These are phyloP conservation scores for Sinonovacula constricta DNA, from an alignment of 1,140 invertebrate genomes.

Conservation along the genomic window DNA sequence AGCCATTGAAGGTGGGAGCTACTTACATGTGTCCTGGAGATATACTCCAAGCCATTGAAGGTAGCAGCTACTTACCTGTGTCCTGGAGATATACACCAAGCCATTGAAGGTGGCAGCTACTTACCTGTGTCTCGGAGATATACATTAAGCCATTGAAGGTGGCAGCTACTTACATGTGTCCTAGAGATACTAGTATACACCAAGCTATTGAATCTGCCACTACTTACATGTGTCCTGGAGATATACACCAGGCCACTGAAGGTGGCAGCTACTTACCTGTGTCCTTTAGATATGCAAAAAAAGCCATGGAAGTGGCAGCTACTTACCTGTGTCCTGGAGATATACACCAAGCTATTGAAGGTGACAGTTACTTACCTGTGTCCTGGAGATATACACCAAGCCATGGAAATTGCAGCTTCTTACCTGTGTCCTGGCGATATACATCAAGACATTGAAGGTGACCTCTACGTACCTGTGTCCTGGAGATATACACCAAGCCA, in stretches of 20 bases:
- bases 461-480: background rate
- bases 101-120: conserved; percentile 8
- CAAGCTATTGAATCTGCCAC: too few relatives aligned
- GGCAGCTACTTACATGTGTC: too few relatives aligned
- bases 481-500: conserved; percentile 13
- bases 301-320: too few relatives aligned
- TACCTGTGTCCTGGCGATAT: background rate
- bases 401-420: background rate
- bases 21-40: too few relatives aligned
- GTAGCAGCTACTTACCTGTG: conserved; percentile 10
- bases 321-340: background rate
- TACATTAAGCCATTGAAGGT: conserved; percentile 12
- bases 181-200: too few relatives aligned
- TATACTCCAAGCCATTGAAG: too few relatives aligned
- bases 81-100: background rate
- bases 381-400: background rate
- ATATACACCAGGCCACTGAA: too few relatives aligned
- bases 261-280: too few relatives aligned
- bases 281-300: too few relatives aligned
- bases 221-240: too few relatives aligned
- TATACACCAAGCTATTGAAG: background rate
- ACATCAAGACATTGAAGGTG: conserved; percentile 9
- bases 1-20: too few relatives aligned
- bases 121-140: too few relatives aligned
- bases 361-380: background rate